Evolutionary conservation across 2,888 invertebrate species (phyloP).

Genomic region (Euclidia mi): DNA sequence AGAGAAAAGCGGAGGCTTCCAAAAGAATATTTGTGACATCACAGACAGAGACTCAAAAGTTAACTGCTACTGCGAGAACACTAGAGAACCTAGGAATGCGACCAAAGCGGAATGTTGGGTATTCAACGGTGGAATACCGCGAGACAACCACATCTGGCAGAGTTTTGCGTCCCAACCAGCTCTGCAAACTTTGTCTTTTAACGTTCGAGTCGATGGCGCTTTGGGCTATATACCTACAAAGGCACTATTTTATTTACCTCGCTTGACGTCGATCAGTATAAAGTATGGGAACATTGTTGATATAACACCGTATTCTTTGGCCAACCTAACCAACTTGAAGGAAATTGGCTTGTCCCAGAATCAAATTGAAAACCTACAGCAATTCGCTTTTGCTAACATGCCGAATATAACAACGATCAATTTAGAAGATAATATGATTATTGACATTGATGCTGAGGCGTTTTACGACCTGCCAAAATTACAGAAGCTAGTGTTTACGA

Average conservation of each 20-base stretch:
- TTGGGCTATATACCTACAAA: constrained; percentile 93
- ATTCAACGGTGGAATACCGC: constrained; percentile 92
- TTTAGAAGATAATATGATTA: constrained; percentile 94
- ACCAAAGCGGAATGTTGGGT: constrained; percentile 95
- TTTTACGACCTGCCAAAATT: constrained; percentile 93
- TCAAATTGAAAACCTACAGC: constrained; percentile 92
- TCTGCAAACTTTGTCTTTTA: constrained; percentile 92
- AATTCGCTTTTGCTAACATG: constrained; percentile 93
- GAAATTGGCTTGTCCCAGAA: constrained; percentile 92
- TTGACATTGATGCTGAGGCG: constrained; percentile 93
- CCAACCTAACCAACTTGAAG: constrained; percentile 92
- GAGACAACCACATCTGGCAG: constrained; percentile 93
- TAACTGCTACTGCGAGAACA: constrained; percentile 92
- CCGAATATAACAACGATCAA: constrained; percentile 92
- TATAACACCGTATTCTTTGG: constrained; percentile 93
- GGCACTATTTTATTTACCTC: constrained; percentile 91
- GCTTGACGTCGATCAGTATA: constrained; percentile 92
- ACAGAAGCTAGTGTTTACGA: constrained; percentile 94
- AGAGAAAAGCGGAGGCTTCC: constrained; percentile 85
- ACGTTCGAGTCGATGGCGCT: constrained; percentile 92
- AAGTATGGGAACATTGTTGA: constrained; percentile 93
- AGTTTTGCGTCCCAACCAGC: constrained; percentile 93
- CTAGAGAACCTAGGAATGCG: constrained; percentile 88
- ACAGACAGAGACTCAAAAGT: constrained; percentile 89
- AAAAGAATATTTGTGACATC: constrained; percentile 90